A percentile compares a stretch with the other conserved stretches of the same genome.
These are phyloP conservation scores for cat (Felis catus) DNA, from an alignment of 2,113 vertebrate genomes.

Conservation along the genomic window DNA sequence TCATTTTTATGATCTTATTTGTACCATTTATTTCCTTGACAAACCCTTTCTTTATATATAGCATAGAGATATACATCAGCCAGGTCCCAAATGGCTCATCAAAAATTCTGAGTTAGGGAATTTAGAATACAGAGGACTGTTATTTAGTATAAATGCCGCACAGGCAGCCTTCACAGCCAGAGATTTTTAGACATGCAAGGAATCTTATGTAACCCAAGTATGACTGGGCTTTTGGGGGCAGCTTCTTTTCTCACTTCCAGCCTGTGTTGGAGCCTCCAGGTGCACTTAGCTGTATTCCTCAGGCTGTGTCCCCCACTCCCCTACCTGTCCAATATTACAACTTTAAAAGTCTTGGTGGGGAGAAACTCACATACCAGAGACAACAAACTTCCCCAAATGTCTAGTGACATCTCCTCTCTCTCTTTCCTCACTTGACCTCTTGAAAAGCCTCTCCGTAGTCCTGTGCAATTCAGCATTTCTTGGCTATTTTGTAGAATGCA, in stretches of 20 bases:
- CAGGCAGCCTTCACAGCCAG: not conserved
- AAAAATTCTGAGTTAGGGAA: slow-evolving; percentile 59
- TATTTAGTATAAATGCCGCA: slow-evolving; percentile 26
- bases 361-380: not conserved
- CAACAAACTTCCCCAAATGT: not conserved
- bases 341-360: not conserved
- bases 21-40: slow-evolving; percentile 31
- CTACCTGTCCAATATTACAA: not conserved
- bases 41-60: slow-evolving; percentile 44
- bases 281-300: not conserved
- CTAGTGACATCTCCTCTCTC: not conserved
- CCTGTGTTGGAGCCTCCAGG: not conserved
- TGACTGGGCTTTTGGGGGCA: not conserved
- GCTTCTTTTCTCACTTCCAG: not conserved
- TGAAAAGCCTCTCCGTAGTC: not conserved
- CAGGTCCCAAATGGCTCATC: slow-evolving; percentile 58
- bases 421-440: not conserved
- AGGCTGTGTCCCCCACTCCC: not conserved
- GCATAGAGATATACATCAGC: slow-evolving; percentile 47
- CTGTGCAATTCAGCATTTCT: not conserved
- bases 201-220: not conserved
- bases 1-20: slow-evolving; percentile 46
- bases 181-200: not conserved
- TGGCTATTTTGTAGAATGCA: not conserved
- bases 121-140: slow-evolving; percentile 57